These are phyloP conservation scores for Centruroides vittatus DNA, from an alignment of 1,140 invertebrate genomes.

Conservation along the genomic window DNA sequence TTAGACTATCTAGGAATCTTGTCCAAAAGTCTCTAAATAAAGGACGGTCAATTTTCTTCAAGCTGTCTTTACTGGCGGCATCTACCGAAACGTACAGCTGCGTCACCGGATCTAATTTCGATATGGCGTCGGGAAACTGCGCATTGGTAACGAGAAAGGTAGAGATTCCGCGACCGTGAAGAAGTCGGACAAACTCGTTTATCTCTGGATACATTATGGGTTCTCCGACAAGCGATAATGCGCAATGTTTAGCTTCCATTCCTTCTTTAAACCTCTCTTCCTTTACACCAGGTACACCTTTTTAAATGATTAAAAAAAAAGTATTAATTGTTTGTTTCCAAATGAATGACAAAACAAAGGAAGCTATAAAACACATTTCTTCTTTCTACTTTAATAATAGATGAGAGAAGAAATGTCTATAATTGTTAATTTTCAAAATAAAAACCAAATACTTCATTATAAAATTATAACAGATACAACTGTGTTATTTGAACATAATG, in stretches of 20 bases:
- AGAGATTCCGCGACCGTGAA: conserved; percentile 41
- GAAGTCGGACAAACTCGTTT: conserved; percentile 38
- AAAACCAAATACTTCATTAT: too few relatives aligned
- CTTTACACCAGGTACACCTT: conserved; percentile 45
- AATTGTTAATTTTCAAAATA: too few relatives aligned
- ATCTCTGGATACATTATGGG: conserved; percentile 55
- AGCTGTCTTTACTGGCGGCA: conserved; percentile 44
- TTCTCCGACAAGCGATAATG: conserved; percentile 48
- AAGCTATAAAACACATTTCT: background rate
- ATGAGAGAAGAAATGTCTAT: too few relatives aligned
- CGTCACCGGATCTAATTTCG: conserved; percentile 41
- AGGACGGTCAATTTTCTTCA: conserved; percentile 48
- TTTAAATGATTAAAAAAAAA: too few relatives aligned
- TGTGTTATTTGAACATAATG: too few relatives aligned
- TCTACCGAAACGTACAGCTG: conserved; percentile 51
- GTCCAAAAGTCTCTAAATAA: conserved; percentile 49
- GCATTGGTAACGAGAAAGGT: conserved; percentile 49
- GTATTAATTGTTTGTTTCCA: too few relatives aligned
- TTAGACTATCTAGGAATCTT: conserved; percentile 41
- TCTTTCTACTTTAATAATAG: background rate
- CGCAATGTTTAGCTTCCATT: conserved; percentile 39
- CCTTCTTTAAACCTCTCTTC: conserved; percentile 39
- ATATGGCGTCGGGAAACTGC: conserved; percentile 46
- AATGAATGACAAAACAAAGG: background rate
- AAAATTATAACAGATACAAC: too few relatives aligned